Conservation (phyloP, 1,140 invertebrate genomes). For the Ceratina australensis region DNA sequence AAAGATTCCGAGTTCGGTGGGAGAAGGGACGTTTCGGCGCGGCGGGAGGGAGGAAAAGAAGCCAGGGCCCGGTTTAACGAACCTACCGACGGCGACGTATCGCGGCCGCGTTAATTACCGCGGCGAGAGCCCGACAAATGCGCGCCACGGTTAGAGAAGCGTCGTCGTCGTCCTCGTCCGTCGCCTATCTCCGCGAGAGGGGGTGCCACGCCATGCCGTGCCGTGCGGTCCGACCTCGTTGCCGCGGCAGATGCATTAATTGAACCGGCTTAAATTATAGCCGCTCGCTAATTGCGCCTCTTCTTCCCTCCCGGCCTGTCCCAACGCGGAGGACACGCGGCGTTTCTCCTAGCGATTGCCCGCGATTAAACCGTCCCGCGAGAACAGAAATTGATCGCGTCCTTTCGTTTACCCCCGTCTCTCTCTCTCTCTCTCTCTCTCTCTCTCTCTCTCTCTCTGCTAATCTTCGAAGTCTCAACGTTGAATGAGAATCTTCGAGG, state of each 20-base stretch:
- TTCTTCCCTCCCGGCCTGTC: constrained; percentile 41
- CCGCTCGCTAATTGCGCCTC: constrained; percentile 74
- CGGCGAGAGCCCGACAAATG: constrained; percentile 13
- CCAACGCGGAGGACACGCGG: constrained; percentile 40
- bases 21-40: too few relatives aligned
- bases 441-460: not conserved
- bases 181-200: constrained; percentile 24
- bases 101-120: constrained; percentile 50
- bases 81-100: constrained; percentile 32
- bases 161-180: not conserved
- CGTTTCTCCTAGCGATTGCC: constrained; percentile 35
- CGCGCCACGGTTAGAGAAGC: constrained; percentile 13
- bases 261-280: constrained; percentile 76
- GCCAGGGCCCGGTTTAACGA: constrained; percentile 42
- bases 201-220: not conserved
- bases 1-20: too few relatives aligned
- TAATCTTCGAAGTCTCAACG: too few relatives aligned
- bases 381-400: not conserved
- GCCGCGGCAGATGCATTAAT: constrained; percentile 70
- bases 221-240: constrained; percentile 40
- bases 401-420: not conserved
- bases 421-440: not conserved
- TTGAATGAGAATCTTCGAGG: too few relatives aligned
- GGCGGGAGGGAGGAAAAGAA: too few relatives aligned
- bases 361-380: constrained; percentile 29